Evolutionary conservation across 2,113 vertebrate species (phyloP), one percentile per base, ranked within the genome.

Genomic region (Haplochromis burtoni): DNA sequence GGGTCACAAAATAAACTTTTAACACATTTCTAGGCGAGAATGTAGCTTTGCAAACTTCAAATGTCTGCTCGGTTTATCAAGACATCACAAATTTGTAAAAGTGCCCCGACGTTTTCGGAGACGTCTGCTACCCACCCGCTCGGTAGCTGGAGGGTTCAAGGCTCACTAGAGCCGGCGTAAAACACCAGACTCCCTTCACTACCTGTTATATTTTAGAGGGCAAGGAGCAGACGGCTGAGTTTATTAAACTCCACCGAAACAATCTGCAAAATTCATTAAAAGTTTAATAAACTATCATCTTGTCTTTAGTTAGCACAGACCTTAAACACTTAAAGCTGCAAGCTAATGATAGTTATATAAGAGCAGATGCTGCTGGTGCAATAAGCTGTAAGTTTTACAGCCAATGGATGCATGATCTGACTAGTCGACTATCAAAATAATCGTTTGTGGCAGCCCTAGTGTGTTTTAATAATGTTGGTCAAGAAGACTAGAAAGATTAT

Each of bases 31-130:
- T 12, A 3, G 21, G 51, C 5, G 5, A 54, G 51, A 54, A 7
- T 54, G n/a, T 54, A 11, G 51, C n/a, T 11, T 3, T 54, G n/a
- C 1, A 21, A 54, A 21, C 51, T 54, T 54, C 51, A 54, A 54
- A 54, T 54, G 1, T 12, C 53, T 54, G 53, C 53, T 54, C 6
- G 6, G 53, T 54, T 54, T 54, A 24, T 54, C 10, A 0, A 54
- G 53, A 54, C 10, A 12, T 0, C 53, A 7, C 53, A 54, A 7
- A 7, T 54, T 54, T 54, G 6, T 24, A 53, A 53, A 53, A 53
- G 49, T 6, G 3, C 19, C 5, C 19, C 2, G 0, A 10, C 0
- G 19, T n/a, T 53, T 53, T n/a, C 9, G 0, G 49, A 53, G 19
- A 53, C 3, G 2, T 10, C 49, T 53, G 49, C 0, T 53, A 10